Conservation (phyloP, 2,113 vertebrate species). For the Rhizomys pruinosus region DNA sequence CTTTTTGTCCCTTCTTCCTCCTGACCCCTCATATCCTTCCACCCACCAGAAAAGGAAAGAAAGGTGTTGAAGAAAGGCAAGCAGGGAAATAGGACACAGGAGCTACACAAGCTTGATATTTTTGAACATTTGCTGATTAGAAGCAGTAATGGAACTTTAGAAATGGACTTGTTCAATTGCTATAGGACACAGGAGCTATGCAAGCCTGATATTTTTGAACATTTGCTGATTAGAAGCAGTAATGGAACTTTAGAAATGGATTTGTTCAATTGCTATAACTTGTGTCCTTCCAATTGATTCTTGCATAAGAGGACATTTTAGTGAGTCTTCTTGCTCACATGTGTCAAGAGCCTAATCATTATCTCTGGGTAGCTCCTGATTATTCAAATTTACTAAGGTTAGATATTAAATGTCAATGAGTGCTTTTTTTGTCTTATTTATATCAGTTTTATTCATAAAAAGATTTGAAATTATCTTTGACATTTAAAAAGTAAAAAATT, state of each 20-base stretch:
- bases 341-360: neutral
- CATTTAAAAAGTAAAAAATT: constrained; percentile 42
- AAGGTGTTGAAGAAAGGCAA: neutral
- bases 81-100: neutral
- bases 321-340: neutral
- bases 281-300: constrained; percentile 4
- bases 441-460: constrained; percentile 7
- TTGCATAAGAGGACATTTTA: neutral
- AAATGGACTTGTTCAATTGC: neutral
- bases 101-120: neutral
- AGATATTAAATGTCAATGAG: neutral
- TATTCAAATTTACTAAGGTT: constrained; percentile 15
- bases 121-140: constrained; percentile 28
- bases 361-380: neutral
- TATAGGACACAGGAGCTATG: too few species aligned
- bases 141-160: constrained; percentile 9
- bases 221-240: constrained; percentile 18
- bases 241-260: neutral
- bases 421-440: constrained; percentile 5
- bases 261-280: neutral
- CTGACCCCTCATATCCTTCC: neutral
- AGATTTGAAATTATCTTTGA: constrained; percentile 25
- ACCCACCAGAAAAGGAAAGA: neutral
- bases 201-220: neutral
- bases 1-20: neutral